A percentile compares a stretch with the other conserved stretches of the same genome.
Evolutionary conservation across 2,888 invertebrate species (phyloP).

Genomic region (Drosophila acutilabella): DNA sequence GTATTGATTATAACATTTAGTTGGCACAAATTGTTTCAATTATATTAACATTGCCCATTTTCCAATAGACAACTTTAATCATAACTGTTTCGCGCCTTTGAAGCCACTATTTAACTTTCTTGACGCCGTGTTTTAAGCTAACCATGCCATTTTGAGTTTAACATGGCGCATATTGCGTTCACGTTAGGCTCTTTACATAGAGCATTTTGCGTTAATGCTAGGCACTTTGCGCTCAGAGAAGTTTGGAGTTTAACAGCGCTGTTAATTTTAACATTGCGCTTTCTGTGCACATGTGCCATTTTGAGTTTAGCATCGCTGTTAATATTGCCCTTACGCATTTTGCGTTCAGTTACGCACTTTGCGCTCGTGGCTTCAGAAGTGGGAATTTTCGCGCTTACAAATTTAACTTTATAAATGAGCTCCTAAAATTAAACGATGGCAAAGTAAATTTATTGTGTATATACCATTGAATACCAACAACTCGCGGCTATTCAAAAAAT

Average conservation of each 20-base stretch:
- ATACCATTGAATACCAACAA: too few relatives aligned
- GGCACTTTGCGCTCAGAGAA: background rate
- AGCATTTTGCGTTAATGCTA: background rate
- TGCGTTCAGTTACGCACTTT: background rate
- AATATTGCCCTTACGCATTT: background rate
- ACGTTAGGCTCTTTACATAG: background rate
- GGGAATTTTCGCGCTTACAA: background rate
- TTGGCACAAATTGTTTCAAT: too few relatives aligned
- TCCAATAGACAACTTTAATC: too few relatives aligned
- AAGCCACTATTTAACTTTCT: constrained; percentile 10
- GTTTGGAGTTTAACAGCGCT: too few relatives aligned
- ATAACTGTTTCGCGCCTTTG: background rate
- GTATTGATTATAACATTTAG: background rate
- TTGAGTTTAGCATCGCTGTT: too few relatives aligned
- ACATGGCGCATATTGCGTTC: constrained; percentile 25
- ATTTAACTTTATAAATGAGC: background rate
- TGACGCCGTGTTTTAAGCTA: constrained; percentile 27
- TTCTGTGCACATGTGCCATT: background rate
- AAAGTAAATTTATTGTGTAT: background rate
- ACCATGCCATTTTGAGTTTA: constrained; percentile 1
- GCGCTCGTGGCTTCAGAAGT: background rate
- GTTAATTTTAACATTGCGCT: too few relatives aligned
- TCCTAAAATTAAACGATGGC: background rate
- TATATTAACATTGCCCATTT: too few relatives aligned
- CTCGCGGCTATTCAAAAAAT: constrained; percentile 56